Percentiles rank a stretch among this genome's conserved stretches.
Evolutionary conservation across 92 coral and sea anemone genomes (phyloP).

Genomic region (Palythoa heliodiscus): DNA sequence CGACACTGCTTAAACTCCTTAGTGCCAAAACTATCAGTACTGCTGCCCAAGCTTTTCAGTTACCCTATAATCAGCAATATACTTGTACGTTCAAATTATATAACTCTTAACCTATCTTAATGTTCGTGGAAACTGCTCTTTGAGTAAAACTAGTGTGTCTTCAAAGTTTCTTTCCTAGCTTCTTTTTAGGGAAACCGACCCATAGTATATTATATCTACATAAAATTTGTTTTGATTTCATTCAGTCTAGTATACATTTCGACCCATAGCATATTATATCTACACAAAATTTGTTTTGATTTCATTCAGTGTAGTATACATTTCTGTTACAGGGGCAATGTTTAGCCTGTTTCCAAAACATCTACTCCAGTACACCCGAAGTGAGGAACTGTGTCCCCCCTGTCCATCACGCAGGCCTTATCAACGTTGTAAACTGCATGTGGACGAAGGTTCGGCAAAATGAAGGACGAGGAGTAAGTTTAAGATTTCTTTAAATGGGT

Average conservation of each 20-base stretch:
- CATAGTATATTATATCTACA: neutral
- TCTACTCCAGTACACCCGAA: conserved; percentile 46
- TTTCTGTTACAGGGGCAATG: conserved; percentile 36
- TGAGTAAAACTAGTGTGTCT: too few relatives aligned
- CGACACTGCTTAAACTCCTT: too few relatives aligned
- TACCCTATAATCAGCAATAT: too few relatives aligned
- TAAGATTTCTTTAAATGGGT: neutral
- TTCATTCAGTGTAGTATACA: neutral
- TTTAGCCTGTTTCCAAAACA: conserved; percentile 61
- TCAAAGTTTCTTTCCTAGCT: too few relatives aligned
- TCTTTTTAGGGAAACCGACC: neutral
- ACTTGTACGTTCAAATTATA: too few relatives aligned
- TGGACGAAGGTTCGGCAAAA: conserved; percentile 62
- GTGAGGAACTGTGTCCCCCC: conserved; percentile 67
- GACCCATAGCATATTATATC: neutral
- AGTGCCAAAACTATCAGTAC: too few relatives aligned
- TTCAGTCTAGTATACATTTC: neutral
- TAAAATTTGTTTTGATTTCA: neutral
- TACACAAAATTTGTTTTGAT: neutral
- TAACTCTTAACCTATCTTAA: neutral
- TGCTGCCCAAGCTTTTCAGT: too few relatives aligned
- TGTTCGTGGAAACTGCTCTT: too few relatives aligned
- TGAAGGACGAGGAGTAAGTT: conserved; percentile 37
- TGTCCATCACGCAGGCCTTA: conserved; percentile 73
- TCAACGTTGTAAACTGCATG: conserved; percentile 55